Conservation (phyloP, 2,797 vertebrate species). For the Scleropages formosus region DNA sequence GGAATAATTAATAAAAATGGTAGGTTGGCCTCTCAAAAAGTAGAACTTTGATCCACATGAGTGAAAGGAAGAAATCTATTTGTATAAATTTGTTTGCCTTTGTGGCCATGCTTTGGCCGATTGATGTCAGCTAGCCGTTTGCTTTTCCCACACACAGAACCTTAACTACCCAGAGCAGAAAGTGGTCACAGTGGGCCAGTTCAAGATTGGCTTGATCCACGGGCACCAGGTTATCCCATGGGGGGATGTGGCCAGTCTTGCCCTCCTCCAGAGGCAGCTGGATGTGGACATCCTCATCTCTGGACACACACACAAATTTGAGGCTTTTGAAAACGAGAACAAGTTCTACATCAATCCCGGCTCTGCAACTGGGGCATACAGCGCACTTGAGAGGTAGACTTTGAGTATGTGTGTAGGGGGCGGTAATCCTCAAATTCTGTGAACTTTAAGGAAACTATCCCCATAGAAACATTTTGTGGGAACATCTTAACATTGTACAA, state of each 20-base stretch:
- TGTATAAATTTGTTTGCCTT: neutral
- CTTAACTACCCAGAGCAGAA: constrained; percentile 98
- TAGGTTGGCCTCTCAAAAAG: too few species aligned
- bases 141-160: constrained; percentile 69
- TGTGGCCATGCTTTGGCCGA: neutral
- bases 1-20: too few species aligned
- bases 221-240: constrained; percentile 97
- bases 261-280: constrained; percentile 91
- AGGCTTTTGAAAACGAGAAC: constrained; percentile 97
- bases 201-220: constrained; percentile 97
- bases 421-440: neutral
- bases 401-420: constrained; percentile 5
- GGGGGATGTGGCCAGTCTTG: constrained; percentile 96
- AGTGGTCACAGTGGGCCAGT: constrained; percentile 97
- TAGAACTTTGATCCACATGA: too few species aligned
- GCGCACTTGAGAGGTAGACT: constrained; percentile 89
- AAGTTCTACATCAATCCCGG: constrained; percentile 99
- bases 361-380: constrained; percentile 95
- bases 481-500: too few species aligned
- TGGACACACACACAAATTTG: constrained; percentile 97
- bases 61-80: too few species aligned
- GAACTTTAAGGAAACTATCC: neutral
- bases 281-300: constrained; percentile 99
- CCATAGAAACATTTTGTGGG: too few species aligned
- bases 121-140: neutral